Percentiles rank a stretch among this genome's conserved stretches.
Evolutionary conservation across 2,113 vertebrate genomes (phyloP).

Genomic region (Ancistrus triradiatus): DNA sequence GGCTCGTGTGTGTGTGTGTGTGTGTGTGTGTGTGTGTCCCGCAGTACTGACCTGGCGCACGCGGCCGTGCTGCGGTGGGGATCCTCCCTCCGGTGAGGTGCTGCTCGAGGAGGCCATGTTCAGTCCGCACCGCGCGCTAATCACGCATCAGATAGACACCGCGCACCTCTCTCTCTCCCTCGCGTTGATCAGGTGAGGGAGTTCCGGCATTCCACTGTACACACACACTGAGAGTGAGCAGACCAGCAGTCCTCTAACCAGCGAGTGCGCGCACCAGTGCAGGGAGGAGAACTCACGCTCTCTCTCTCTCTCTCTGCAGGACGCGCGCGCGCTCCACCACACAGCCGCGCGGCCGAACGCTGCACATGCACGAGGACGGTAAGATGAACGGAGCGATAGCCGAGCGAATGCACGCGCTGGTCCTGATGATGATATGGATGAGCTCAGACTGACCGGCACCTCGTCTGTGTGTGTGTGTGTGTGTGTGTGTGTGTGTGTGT

Average conservation of each 20-base stretch:
- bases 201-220: background rate
- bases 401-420: background rate
- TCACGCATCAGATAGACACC: background rate
- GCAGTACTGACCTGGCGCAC: slow-evolving; percentile 68
- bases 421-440: background rate
- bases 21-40: background rate
- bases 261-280: background rate
- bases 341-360: no score
- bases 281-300: background rate
- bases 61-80: slow-evolving; percentile 64
- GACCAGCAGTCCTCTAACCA: background rate
- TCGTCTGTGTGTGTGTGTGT: background rate
- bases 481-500: no score
- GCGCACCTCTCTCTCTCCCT: background rate
- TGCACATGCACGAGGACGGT: no score
- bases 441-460: slow-evolving; percentile 3
- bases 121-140: slow-evolving; percentile 21
- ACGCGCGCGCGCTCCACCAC: background rate
- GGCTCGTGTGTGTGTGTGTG: no score
- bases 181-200: background rate
- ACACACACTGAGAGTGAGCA: background rate
- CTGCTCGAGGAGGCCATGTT: slow-evolving; percentile 68
- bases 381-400: no score
- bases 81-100: slow-evolving; percentile 64
- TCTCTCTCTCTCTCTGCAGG: background rate